Percentiles rank a stretch among this genome's conserved stretches.
These are phyloP conservation scores for Siniperca scherzeri DNA, from an alignment of 2,797 vertebrate genomes.

Conservation along the genomic window DNA sequence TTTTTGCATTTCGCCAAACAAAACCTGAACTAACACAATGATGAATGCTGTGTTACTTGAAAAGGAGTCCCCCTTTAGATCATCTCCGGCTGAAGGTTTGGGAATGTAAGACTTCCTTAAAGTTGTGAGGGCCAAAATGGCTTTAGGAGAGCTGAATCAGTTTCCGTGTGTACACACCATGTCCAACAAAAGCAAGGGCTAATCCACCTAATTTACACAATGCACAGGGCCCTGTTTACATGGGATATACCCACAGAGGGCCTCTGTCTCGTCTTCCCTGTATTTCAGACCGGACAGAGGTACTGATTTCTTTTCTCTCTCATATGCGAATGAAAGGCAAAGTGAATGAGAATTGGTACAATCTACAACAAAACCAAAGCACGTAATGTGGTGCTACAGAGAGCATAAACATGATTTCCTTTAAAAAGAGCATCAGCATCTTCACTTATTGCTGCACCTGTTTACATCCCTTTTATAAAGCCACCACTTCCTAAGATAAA, in stretches of 20 bases:
- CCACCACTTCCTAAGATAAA: background rate
- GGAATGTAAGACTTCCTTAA: conserved; percentile 78
- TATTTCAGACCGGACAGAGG: conserved; percentile 61
- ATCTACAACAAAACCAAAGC: conserved; percentile 12
- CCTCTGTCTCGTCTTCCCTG: conserved; percentile 64
- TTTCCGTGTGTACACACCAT: conserved; percentile 79
- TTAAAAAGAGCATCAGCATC: background rate
- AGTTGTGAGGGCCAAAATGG: conserved; percentile 77
- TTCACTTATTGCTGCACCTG: background rate
- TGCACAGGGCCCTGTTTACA: conserved; percentile 85
- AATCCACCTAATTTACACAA: conserved; percentile 87
- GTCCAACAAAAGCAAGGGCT: conserved; percentile 82
- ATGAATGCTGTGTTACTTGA: conserved; percentile 42
- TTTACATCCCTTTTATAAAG: background rate
- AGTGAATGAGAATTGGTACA: conserved; percentile 3
- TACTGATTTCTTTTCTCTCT: conserved; percentile 30
- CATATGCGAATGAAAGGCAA: conserved; percentile 25
- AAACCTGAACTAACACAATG: conserved; percentile 35
- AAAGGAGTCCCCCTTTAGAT: conserved; percentile 54
- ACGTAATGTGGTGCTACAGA: background rate
- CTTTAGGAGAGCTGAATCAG: conserved; percentile 81
- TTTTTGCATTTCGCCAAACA: conserved; percentile 35
- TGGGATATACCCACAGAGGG: conserved; percentile 78
- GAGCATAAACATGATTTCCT: background rate
- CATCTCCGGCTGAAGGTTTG: conserved; percentile 61